These are phyloP conservation scores for Musca domestica DNA, from an alignment of 1,140 invertebrate genomes.

Conservation along the genomic window DNA sequence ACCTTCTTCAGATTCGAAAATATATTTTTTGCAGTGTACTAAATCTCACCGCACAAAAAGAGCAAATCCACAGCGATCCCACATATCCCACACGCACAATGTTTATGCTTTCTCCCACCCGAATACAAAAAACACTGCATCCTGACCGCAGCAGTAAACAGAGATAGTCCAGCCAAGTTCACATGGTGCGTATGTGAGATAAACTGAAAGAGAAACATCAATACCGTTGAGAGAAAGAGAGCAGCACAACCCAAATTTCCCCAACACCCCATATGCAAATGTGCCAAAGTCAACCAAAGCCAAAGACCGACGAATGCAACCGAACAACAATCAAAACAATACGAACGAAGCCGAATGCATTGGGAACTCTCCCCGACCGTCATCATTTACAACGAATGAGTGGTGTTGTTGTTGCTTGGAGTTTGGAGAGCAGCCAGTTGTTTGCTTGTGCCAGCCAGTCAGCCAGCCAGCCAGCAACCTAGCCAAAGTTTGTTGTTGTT, in stretches of 20 bases:
- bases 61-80: too few relatives aligned
- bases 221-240: not conserved
- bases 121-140: too few relatives aligned
- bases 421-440: slow-evolving; percentile 26
- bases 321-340: not conserved
- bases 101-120: too few relatives aligned
- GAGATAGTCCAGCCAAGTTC: slow-evolving; percentile 6
- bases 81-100: too few relatives aligned
- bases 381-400: not conserved
- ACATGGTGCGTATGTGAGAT: too few relatives aligned
- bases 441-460: not conserved
- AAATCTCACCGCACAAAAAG: too few relatives aligned
- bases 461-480: too few relatives aligned
- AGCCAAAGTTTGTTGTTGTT: too few relatives aligned
- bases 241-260: not conserved
- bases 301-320: slow-evolving; percentile 12
- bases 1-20: too few relatives aligned
- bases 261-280: not conserved
- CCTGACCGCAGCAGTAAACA: not conserved
- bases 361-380: not conserved
- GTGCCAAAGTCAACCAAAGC: not conserved
- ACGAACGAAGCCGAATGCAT: not conserved
- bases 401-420: not conserved
- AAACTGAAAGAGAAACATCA: too few relatives aligned
- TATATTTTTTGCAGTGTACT: too few relatives aligned